A percentile compares a stretch with the other conserved stretches of the same genome.
Conservation (phyloP, 2,888 invertebrate genomes). For the Drosophila hawaiiensis region DNA sequence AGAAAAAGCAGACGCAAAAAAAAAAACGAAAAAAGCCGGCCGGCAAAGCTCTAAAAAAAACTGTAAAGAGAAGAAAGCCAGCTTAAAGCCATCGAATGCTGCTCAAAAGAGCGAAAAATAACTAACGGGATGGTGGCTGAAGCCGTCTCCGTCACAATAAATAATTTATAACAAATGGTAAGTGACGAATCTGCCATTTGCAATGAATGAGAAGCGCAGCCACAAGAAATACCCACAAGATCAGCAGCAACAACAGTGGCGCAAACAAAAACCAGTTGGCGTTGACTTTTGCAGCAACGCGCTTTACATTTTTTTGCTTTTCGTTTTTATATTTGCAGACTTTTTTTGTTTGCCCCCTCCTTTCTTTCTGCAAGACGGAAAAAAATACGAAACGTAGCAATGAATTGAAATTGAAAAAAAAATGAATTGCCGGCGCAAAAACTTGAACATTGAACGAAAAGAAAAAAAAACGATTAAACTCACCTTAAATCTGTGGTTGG, state of each 20-base stretch:
- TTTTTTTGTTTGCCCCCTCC: slow-evolving; percentile 6
- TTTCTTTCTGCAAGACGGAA: slow-evolving; percentile 33
- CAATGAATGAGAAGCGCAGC: slow-evolving; percentile 52
- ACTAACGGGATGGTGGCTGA: slow-evolving; percentile 45
- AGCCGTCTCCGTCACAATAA: slow-evolving; percentile 51
- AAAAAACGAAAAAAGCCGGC: slow-evolving; percentile 65
- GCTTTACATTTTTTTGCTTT: slow-evolving; percentile 34
- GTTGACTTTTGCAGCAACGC: slow-evolving; percentile 44
- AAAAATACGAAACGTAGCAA: slow-evolving; percentile 41
- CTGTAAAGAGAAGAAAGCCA: slow-evolving; percentile 37
- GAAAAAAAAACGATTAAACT: slow-evolving; percentile 26
- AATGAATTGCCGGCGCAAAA: slow-evolving; percentile 21
- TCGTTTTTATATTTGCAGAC: slow-evolving; percentile 38
- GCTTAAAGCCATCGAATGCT: slow-evolving; percentile 49
- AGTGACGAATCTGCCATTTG: slow-evolving; percentile 33
- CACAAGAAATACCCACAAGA: slow-evolving; percentile 27
- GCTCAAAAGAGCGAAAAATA: slow-evolving; percentile 45
- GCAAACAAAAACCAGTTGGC: slow-evolving; percentile 65
- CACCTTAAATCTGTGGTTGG: slow-evolving; percentile 45
- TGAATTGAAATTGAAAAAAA: slow-evolving; percentile 22
- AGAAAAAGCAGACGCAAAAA: slow-evolving; percentile 54
- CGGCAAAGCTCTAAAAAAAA: slow-evolving; percentile 54
- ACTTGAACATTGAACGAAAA: slow-evolving; percentile 19
- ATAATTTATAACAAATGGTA: slow-evolving; percentile 73
- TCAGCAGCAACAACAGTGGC: slow-evolving; percentile 15